These are phyloP conservation scores for Scartelaos histophorus DNA, from an alignment of 2,113 vertebrate species.

Conservation along the genomic window DNA sequence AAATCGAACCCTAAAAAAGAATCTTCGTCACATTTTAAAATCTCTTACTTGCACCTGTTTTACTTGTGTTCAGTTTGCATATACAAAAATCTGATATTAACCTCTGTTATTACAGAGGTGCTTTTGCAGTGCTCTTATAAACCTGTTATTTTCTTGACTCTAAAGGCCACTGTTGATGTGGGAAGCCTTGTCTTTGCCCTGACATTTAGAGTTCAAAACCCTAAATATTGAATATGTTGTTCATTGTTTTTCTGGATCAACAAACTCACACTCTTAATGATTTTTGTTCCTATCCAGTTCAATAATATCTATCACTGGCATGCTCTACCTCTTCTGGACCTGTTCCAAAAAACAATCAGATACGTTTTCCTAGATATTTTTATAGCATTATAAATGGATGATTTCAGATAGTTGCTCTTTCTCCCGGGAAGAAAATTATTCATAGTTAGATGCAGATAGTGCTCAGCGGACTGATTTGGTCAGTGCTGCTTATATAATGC, in stretches of 20 bases:
- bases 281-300: neutral
- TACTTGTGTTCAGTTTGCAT: neutral
- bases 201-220: slow-evolving; percentile 1
- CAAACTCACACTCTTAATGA: slow-evolving; percentile 1
- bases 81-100: neutral
- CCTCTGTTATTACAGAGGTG: neutral
- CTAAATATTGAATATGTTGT: slow-evolving; percentile 2
- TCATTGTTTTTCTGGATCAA: neutral
- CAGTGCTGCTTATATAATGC: too few species aligned
- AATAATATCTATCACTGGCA: neutral
- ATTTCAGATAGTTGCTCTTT: neutral
- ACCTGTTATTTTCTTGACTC: neutral
- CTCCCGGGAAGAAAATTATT: neutral
- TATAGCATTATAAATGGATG: neutral
- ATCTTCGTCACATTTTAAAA: neutral
- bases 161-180: neutral
- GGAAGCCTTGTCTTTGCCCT: slow-evolving; percentile 2
- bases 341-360: neutral
- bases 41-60: neutral
- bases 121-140: neutral
- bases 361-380: neutral
- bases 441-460: too few species aligned
- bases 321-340: neutral
- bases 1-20: neutral
- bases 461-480: too few species aligned